Evolutionary conservation across 2,113 vertebrate species (phyloP).

Genomic region (Notiomystis cincta): DNA sequence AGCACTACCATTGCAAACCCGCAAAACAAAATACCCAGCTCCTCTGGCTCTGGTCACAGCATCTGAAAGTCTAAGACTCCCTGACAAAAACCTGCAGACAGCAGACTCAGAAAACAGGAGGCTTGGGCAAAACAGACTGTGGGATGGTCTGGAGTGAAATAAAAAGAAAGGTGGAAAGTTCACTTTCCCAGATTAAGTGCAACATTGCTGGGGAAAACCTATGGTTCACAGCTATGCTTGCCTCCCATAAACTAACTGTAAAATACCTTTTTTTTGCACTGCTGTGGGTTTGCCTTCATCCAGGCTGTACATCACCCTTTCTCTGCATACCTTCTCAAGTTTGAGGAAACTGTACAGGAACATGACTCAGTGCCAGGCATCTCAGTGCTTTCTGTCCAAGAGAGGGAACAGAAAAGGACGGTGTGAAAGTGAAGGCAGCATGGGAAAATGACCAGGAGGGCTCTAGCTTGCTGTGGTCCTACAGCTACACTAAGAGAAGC

Average conservation of each 20-base stretch:
- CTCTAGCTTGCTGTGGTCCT: neutral
- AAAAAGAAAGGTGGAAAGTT: neutral
- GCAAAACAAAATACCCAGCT: neutral
- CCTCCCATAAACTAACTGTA: neutral
- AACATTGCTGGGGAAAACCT: neutral
- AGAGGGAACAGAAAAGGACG: neutral
- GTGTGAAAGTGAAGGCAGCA: neutral
- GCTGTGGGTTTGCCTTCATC: neutral
- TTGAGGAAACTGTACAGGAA: neutral
- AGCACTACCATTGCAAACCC: neutral
- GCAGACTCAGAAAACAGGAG: neutral
- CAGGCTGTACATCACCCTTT: neutral
- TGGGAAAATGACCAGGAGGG: neutral
- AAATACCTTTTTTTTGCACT: neutral
- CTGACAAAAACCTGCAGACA: neutral
- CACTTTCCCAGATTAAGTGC: neutral
- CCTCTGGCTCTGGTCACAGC: neutral
- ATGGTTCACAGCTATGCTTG: rapidly evolving
- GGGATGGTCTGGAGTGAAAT: neutral
- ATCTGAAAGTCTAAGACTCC: neutral
- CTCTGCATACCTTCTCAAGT: neutral
- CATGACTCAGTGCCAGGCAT: neutral
- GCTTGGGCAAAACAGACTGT: neutral
- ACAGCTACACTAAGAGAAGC: neutral
- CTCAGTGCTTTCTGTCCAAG: neutral